Evolutionary conservation across 2,113 vertebrate genomes (phyloP), one percentile per base, ranked within the genome.

Genomic region (Panthera tigris): DNA sequence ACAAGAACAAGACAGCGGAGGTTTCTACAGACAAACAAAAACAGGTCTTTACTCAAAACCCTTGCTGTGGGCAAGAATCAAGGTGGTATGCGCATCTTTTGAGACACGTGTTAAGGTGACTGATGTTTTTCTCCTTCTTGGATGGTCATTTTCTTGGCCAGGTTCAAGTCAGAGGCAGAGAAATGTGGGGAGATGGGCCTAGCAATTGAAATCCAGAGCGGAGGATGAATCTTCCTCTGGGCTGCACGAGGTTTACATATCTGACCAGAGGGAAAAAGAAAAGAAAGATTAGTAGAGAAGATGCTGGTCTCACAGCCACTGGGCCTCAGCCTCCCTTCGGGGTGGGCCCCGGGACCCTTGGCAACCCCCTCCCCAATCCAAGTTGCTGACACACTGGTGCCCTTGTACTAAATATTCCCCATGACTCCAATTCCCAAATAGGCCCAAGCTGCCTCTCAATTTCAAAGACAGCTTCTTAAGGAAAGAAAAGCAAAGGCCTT

Each of bases 191-290:
- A 36, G 41, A 68, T 8, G 21, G 18, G 11, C 48, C 74, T 61
- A 14, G 65, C 88, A 98, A 97, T 88, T 96, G 97, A 98, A 98
- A 55, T 27, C 96, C n/a, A 93, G 92, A 94, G 61, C 85, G 94
- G 97, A 97, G 95, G 91, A 98, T 97, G 98, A 97, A 96, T 97
- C 93, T 96, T 63, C 92, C 98, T 98, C 98, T 94, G 97, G 97
- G 97, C 33, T 6, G 12, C 84, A 95, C 1, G 92, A 74, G 79
- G 97, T 98, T 99, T 99, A 99, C 92, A 99, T 98, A 97, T 99
- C 99, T 99, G 95, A 91, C 89, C 97, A 98, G 98, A 97, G 98
- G 91, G 66, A 98, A 98, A 80, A 94, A 68, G 27, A 83, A 69
- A 92, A 94, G 33, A 76, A 33, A 66, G 7, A 45, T 69, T 4